Conservation (phyloP, 2,888 invertebrate genomes). For the Eupithecia exiguata region DNA sequence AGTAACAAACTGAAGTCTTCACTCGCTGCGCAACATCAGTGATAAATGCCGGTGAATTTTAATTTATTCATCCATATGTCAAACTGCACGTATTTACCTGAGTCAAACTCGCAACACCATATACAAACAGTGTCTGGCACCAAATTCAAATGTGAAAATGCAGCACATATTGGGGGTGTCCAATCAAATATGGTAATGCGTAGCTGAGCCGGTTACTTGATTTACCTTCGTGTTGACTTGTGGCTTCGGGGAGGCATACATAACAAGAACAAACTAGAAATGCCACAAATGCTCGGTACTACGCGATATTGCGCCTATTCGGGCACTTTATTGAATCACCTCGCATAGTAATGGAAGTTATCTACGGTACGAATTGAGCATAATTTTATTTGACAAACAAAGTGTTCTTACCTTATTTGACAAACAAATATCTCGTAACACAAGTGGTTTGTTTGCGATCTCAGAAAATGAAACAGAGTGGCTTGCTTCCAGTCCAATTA, state of each 20-base stretch:
- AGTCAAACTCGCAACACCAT: constrained; percentile 28
- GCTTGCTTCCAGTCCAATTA: constrained; percentile 27
- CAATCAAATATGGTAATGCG: constrained; percentile 72
- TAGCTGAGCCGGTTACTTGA: constrained; percentile 39
- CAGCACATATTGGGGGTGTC: constrained; percentile 53
- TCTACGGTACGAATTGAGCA: background rate
- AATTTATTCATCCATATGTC: background rate
- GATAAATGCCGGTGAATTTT: background rate
- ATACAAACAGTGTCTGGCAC: constrained; percentile 3
- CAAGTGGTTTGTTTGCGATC: background rate
- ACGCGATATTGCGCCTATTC: background rate
- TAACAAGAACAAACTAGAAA: constrained; percentile 6
- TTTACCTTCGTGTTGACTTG: constrained; percentile 27
- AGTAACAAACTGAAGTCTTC: background rate
- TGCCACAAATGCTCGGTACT: background rate
- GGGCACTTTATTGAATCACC: background rate
- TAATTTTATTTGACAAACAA: background rate
- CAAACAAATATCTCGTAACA: background rate
- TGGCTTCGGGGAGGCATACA: constrained; percentile 16
- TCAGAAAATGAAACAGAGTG: background rate
- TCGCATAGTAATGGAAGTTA: background rate
- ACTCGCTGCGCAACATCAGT: background rate
- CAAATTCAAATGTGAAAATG: constrained; percentile 35
- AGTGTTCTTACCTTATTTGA: too few species aligned
- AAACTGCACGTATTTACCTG: background rate